These are phyloP conservation scores for Megalops cyprinoides DNA, from an alignment of 2,797 vertebrate genomes.

Conservation along the genomic window DNA sequence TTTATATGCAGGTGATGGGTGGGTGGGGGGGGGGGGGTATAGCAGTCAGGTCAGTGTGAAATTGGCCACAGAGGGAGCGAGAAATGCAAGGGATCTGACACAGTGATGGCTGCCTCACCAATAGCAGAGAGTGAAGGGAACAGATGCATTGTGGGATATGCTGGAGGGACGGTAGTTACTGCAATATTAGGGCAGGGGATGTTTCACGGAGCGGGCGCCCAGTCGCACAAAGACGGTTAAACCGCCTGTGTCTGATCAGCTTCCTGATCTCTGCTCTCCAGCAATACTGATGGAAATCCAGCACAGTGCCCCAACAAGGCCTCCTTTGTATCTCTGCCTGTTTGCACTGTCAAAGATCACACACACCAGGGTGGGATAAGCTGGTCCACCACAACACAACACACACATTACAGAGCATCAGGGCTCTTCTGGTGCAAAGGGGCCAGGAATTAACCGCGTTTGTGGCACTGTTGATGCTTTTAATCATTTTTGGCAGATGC, in stretches of 20 bases:
- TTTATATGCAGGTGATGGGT: background rate
- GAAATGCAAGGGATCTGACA: too few species aligned
- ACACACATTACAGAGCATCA: background rate
- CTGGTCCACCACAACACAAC: background rate
- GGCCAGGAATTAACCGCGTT: background rate
- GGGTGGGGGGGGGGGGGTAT: too few species aligned
- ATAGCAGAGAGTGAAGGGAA: background rate
- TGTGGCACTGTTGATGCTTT: too few species aligned
- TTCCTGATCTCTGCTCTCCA: constrained; percentile 18
- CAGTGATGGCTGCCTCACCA: too few species aligned
- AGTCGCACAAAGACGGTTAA: constrained; percentile 6
- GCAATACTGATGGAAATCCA: constrained; percentile 14
- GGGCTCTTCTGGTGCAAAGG: background rate
- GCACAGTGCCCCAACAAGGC: background rate
- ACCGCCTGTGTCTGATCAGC: background rate
- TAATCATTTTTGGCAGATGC: too few species aligned
- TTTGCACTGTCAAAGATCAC: background rate
- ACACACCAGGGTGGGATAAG: background rate
- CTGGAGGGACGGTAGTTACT: background rate
- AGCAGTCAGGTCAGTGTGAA: background rate
- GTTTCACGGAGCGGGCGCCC: background rate
- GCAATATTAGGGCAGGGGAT: background rate
- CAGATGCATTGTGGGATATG: constrained; percentile 3
- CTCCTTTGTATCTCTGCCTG: background rate
- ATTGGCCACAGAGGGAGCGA: background rate